Conservation (phyloP, 2,113 vertebrate genomes). For the Bombycilla garrulus region DNA sequence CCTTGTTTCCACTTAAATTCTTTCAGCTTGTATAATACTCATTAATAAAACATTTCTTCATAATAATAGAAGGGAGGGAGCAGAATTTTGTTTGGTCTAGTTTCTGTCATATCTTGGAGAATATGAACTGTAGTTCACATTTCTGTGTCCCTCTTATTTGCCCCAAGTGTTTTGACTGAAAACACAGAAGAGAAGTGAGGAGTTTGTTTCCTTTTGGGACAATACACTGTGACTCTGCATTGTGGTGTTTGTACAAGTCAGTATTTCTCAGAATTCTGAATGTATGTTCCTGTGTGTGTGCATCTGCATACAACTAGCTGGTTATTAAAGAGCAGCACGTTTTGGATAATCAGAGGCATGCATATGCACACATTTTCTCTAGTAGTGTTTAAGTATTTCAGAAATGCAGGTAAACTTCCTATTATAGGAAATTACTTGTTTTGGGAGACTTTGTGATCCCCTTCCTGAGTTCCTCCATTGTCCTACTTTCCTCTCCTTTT, state of each 20-base stretch:
- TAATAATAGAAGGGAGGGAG: neutral
- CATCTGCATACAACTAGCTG: neutral
- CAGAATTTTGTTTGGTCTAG: neutral
- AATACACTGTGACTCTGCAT: neutral
- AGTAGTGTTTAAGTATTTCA: neutral
- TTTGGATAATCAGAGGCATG: neutral
- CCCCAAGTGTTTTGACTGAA: neutral
- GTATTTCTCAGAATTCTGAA: neutral
- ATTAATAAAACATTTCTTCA: neutral
- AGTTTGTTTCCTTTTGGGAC: neutral
- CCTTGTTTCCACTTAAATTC: neutral
- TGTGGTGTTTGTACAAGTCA: neutral
- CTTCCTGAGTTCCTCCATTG: neutral
- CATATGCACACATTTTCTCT: neutral
- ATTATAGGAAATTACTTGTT: accelerated
- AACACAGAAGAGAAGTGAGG: neutral
- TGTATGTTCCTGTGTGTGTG: accelerated
- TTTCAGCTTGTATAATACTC: neutral
- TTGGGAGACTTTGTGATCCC: neutral
- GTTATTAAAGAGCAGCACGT: neutral
- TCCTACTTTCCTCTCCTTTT: neutral
- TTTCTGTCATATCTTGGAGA: neutral
- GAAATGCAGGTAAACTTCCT: neutral
- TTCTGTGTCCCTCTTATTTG: neutral
- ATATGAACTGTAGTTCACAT: neutral